Percentiles rank a stretch among this genome's conserved stretches.
phyloP scores from a whole-genome alignment of 2,113 vertebrate species.

The Podarcis raffonei region DNA sequence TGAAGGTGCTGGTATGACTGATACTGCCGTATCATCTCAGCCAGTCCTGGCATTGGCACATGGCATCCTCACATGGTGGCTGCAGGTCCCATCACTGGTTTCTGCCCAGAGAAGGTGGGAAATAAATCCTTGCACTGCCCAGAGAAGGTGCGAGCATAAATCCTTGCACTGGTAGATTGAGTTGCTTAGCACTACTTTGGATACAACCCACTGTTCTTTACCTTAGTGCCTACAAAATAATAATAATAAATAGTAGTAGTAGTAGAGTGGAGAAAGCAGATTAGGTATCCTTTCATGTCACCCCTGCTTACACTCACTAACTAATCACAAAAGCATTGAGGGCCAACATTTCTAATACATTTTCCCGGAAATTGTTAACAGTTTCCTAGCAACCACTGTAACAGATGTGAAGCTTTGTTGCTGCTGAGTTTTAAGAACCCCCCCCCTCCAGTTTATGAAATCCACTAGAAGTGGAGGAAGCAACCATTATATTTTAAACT shows the following conservation, averaged over 20 bases:
- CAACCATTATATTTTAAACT: background rate
- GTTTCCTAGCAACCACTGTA: background rate
- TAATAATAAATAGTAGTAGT: too few relatives aligned
- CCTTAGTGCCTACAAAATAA: background rate
- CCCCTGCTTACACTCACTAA: background rate
- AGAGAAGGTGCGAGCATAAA: too few relatives aligned
- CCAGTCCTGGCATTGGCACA: background rate
- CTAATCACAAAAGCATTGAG: background rate
- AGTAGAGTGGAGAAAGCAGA: background rate
- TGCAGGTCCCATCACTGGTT: background rate
- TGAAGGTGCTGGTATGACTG: background rate
- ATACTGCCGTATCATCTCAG: too few relatives aligned
- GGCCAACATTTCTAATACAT: background rate
- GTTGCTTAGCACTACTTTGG: background rate
- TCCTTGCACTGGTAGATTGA: too few relatives aligned
- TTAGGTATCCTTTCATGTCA: background rate
- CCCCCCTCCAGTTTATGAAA: background rate
- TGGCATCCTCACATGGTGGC: background rate
- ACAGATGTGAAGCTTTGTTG: background rate
- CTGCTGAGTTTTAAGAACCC: background rate
- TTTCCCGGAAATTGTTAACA: rapidly evolving
- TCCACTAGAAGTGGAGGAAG: background rate
- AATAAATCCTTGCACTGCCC: too few relatives aligned
- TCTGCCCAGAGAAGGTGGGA: too few relatives aligned
- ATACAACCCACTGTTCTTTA: background rate